Evolutionary conservation across 1,140 invertebrate genomes (phyloP), one percentile per base, ranked within the genome.

Genomic region (Lepidostoma basale): DNA sequence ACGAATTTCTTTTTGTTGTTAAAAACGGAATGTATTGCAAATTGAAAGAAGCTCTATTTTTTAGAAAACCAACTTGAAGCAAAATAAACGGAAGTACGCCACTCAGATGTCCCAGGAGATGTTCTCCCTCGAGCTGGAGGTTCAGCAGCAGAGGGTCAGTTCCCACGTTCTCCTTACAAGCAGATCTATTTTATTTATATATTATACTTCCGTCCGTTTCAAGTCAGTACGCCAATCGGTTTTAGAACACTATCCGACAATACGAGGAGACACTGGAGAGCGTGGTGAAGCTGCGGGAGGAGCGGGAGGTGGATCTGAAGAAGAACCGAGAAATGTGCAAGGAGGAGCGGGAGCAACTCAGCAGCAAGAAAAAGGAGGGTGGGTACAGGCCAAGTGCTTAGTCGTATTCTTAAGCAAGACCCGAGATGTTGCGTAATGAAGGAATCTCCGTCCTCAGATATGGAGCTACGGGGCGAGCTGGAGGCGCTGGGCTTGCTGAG

Each of bases 401-500:
- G n/a, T n/a, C n/a, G n/a, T n/a, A n/a, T n/a, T n/a, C n/a, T n/a
- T n/a, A n/a, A n/a, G n/a, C n/a, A n/a, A n/a, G n/a, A n/a, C n/a
- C n/a, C n/a, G 5, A 5, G 42, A 66, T 45, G 33, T 22, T n/a
- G n/a, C n/a, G n/a, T n/a, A n/a, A n/a, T n/a, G n/a, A n/a, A n/a
- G n/a, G n/a, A n/a, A 33, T 33, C 12, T 39, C 14, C 67, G 65
- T 26, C 14, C 69, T 77, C 40, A 76, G 84, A 85, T 74, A 76
- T 79, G 10, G 83, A 85, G 72, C 70, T 85, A 3, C 76, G 77
- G 25, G 77, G 80, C 60, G 84, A 86, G 74, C 66, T 86, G 20
- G 83, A 85, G 70, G 79, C 81, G 0, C 70, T 85, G n/a, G 80
- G 80, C 4, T 74, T 80, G 1, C 74, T 86, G 3, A 79, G 81